Percentiles rank a stretch among this genome's conserved stretches.
These are phyloP conservation scores for Emydura subglobosa DNA, from an alignment of 2,113 vertebrate genomes.

Conservation along the genomic window DNA sequence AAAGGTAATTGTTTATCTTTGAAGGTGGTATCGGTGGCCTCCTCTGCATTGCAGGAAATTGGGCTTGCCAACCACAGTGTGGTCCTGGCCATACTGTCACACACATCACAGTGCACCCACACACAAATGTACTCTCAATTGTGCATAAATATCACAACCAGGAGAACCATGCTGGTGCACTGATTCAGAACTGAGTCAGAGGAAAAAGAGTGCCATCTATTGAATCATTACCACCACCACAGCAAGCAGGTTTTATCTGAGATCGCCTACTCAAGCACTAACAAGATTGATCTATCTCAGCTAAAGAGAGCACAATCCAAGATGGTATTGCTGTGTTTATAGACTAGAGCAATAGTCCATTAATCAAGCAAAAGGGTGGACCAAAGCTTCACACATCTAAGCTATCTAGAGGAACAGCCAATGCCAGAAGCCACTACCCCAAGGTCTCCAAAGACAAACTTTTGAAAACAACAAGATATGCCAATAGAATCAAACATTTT, in stretches of 20 bases:
- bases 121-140: not conserved
- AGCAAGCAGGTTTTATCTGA: not conserved
- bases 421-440: not conserved
- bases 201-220: not conserved
- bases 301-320: not conserved
- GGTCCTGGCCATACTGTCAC: not conserved
- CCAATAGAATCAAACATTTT: not conserved
- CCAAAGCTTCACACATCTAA: not conserved
- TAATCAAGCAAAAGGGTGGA: not conserved
- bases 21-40: slow-evolving; percentile 48
- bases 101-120: not conserved
- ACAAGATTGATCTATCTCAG: not conserved
- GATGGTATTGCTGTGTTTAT: not conserved
- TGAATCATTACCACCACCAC: not conserved
- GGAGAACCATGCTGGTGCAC: not conserved
- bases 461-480: not conserved
- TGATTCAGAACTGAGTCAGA: not conserved
- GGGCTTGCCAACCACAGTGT: not conserved
- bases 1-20: slow-evolving; percentile 77
- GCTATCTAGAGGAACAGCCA: not conserved
- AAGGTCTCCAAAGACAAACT: not conserved
- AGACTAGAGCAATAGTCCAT: not conserved
- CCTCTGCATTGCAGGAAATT: slow-evolving; percentile 32
- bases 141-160: not conserved
- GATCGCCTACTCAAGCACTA: not conserved